phyloP scores from a whole-genome alignment of 2,113 vertebrate genomes.

The Theristicus caerulescens region DNA sequence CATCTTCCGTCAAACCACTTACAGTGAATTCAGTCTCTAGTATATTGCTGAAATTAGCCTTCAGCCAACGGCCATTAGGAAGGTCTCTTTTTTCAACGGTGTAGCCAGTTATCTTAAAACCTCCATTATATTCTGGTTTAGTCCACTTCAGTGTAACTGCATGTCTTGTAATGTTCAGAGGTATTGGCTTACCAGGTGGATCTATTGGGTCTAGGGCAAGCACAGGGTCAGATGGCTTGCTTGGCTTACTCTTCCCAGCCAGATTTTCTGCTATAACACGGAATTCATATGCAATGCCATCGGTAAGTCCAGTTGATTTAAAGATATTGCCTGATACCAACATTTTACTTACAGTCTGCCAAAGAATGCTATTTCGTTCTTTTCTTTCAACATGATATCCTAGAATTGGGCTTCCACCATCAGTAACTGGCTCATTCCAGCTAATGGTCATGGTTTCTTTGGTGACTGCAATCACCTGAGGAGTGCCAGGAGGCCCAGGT shows the following conservation, averaged over 20 bases:
- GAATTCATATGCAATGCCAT: slow-evolving; percentile 96
- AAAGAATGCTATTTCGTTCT: slow-evolving; percentile 92
- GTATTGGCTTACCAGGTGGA: slow-evolving; percentile 90
- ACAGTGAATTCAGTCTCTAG: slow-evolving; percentile 94
- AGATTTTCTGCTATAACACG: slow-evolving; percentile 94
- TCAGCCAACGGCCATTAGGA: slow-evolving; percentile 92
- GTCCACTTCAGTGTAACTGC: slow-evolving; percentile 91
- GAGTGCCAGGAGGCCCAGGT: slow-evolving; percentile 95
- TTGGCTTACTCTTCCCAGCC: slow-evolving; percentile 95
- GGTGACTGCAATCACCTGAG: slow-evolving; percentile 87
- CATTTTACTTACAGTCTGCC: slow-evolving; percentile 90
- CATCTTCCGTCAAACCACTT: slow-evolving; percentile 92
- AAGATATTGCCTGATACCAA: slow-evolving; percentile 91
- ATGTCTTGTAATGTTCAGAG: slow-evolving; percentile 89
- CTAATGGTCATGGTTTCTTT: slow-evolving; percentile 95
- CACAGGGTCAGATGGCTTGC: slow-evolving; percentile 91
- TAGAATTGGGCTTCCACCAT: slow-evolving; percentile 94
- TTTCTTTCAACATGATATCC: slow-evolving; percentile 98
- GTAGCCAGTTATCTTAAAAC: slow-evolving; percentile 98
- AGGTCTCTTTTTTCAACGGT: slow-evolving; percentile 94
- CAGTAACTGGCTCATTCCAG: slow-evolving; percentile 94
- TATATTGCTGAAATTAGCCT: slow-evolving; percentile 97
- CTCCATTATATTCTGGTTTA: slow-evolving; percentile 96
- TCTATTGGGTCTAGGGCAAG: slow-evolving; percentile 95
- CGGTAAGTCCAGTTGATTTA: slow-evolving; percentile 89